A percentile compares a stretch with the other conserved stretches of the same genome.
Evolutionary conservation across 2,113 vertebrate genomes (phyloP).

Genomic region (Loxodonta africana): DNA sequence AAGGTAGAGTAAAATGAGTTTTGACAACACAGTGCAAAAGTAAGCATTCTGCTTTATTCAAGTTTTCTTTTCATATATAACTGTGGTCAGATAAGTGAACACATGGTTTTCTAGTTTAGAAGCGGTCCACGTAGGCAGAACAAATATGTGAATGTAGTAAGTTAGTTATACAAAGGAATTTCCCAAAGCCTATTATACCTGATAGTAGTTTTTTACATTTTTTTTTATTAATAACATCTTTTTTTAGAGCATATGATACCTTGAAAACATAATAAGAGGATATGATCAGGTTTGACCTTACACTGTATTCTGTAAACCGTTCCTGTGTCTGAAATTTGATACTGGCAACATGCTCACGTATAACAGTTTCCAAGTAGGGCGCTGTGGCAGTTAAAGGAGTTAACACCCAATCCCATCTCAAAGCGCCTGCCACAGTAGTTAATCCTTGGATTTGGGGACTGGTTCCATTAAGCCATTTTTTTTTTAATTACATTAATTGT

Average conservation of each 20-base stretch:
- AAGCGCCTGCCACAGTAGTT: too few species aligned
- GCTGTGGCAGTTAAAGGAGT: background rate
- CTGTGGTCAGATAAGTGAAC: background rate
- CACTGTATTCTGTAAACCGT: fast-evolving
- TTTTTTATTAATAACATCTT: background rate
- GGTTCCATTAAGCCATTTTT: background rate
- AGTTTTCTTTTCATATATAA: background rate
- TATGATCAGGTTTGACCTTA: background rate
- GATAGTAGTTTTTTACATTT: background rate
- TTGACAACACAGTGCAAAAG: background rate
- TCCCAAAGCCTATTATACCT: background rate
- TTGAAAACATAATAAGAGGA: background rate
- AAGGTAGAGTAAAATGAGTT: background rate
- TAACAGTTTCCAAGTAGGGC: fast-evolving
- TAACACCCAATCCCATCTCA: background rate
- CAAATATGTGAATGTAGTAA: background rate
- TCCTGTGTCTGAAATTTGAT: background rate
- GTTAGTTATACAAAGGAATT: background rate
- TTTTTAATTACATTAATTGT: too few species aligned
- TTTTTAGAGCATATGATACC: background rate
- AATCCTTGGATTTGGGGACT: background rate
- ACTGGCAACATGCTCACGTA: fast-evolving
- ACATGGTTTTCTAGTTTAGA: conserved; percentile 4
- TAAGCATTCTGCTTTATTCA: background rate
- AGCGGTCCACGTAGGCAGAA: background rate